phyloP scores from a whole-genome alignment of 2,113 vertebrate genomes.

The Hyperoodon ampullatus region DNA sequence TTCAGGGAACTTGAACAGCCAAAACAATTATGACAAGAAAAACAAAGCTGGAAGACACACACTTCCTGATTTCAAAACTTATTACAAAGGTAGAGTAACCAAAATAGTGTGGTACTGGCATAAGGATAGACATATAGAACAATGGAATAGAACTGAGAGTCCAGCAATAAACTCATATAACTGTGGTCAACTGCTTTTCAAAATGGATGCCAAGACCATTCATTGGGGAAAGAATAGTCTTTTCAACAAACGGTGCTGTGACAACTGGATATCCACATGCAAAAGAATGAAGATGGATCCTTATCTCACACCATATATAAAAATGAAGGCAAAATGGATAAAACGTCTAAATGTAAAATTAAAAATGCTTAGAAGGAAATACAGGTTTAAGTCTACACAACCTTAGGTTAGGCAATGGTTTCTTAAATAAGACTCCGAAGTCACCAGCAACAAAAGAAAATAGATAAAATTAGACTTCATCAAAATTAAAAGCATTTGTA shows the following conservation, averaged over 20 bases:
- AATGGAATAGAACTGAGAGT: background rate
- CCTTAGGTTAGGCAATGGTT: background rate
- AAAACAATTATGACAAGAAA: background rate
- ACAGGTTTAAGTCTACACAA: background rate
- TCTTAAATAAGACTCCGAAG: background rate
- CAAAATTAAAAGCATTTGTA: background rate
- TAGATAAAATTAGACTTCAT: background rate
- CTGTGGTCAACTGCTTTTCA: background rate
- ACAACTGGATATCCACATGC: background rate
- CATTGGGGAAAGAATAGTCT: background rate
- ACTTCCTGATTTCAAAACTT: background rate
- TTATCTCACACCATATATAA: background rate
- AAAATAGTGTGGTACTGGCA: background rate
- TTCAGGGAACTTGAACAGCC: background rate
- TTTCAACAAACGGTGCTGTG: background rate
- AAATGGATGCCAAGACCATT: background rate
- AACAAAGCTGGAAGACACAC: background rate
- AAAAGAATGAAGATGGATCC: background rate
- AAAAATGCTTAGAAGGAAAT: background rate
- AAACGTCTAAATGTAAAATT: background rate
- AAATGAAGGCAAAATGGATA: background rate
- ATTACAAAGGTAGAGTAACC: background rate
- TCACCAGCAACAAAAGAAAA: background rate
- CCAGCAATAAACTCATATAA: background rate
- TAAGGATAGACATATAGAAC: background rate